phyloP scores from a whole-genome alignment of 2,113 vertebrate genomes.

The Anolis carolinensis region DNA sequence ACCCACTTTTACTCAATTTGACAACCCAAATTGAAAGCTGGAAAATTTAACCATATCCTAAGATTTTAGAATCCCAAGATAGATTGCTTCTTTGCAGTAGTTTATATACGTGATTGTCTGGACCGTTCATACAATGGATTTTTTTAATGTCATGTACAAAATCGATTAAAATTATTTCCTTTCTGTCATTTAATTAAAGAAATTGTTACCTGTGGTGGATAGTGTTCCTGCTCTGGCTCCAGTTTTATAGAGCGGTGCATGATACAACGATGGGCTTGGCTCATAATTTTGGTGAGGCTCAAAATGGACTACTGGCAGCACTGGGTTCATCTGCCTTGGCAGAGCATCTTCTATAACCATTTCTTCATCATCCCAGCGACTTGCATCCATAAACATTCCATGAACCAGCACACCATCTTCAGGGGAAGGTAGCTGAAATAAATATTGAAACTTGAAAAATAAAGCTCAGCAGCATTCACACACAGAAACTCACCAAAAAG shows the following conservation, averaged over 20 bases:
- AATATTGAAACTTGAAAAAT: not conserved
- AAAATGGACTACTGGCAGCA: slow-evolving; percentile 81
- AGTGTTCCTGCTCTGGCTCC: slow-evolving; percentile 80
- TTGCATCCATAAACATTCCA: slow-evolving; percentile 83
- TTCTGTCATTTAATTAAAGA: not conserved
- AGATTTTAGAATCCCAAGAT: not conserved
- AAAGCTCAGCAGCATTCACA: no score
- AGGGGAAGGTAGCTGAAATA: slow-evolving; percentile 74
- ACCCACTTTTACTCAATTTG: not conserved
- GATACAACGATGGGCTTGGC: slow-evolving; percentile 68
- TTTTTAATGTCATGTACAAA: not conserved
- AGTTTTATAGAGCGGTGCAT: slow-evolving; percentile 83
- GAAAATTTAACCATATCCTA: not conserved
- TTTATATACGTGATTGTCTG: not conserved
- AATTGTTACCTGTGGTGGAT: slow-evolving; percentile 78
- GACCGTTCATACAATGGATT: not conserved
- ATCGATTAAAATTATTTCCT: not conserved
- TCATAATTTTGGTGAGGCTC: slow-evolving; percentile 81
- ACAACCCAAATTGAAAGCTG: not conserved
- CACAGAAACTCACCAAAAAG: not conserved
- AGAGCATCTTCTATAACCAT: slow-evolving; percentile 80
- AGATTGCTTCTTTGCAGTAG: not conserved
- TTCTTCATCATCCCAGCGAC: slow-evolving; percentile 76
- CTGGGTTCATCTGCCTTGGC: slow-evolving; percentile 76
- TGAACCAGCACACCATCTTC: slow-evolving; percentile 81